Base-by-base conservation (phyloP, 2,888 invertebrate species). In the Apamea monoglypha region DNA sequence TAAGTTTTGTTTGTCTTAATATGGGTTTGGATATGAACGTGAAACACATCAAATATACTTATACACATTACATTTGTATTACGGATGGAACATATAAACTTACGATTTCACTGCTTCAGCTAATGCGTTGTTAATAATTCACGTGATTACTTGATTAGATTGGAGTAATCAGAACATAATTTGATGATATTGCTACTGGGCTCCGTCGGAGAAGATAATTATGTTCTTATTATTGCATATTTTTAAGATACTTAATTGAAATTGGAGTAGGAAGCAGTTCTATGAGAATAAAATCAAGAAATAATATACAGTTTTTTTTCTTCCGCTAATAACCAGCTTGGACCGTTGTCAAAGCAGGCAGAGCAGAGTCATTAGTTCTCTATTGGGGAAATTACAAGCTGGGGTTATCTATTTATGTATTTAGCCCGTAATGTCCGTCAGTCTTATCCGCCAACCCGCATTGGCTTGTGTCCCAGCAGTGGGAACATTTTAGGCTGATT, bases 101-200 rank as follows among this genome's bases (percentile, higher is more conserved):
- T 70, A 81, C 61, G 68, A 80, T 80, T 83, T 87, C 73, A 87
- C 29, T 67, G 61, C 29, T 44, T 73, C 47, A 63, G 66, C 61
- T 81, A 81, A 84, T 82, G 73, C 16, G 25, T 68, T 76, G 61
- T 80, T 75, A 87, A 85, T 72, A 78, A 86, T 82, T 80, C 40
- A 80, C 69, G 61, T 70, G 73, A 80, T 81, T 80, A 47, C 69
- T 53, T 64, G 50, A 72, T 74, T 81, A 29, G 59, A 72, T 84
- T 82, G 29, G 29, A 66, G 59, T 71, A 56, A 82, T 76, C 74
- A 80, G 76, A 64, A 8, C 36, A 74, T 14, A 44, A 67, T 76
- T 68, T 74, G 25, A 64, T 69, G 47, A 44, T 76, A 66, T 76
- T 75, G 44, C 36, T 81, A 47, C 18, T 72, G 50, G 2, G 32